Conservation (phyloP, 2,113 vertebrate species). For the Lichenostomus cassidix region DNA sequence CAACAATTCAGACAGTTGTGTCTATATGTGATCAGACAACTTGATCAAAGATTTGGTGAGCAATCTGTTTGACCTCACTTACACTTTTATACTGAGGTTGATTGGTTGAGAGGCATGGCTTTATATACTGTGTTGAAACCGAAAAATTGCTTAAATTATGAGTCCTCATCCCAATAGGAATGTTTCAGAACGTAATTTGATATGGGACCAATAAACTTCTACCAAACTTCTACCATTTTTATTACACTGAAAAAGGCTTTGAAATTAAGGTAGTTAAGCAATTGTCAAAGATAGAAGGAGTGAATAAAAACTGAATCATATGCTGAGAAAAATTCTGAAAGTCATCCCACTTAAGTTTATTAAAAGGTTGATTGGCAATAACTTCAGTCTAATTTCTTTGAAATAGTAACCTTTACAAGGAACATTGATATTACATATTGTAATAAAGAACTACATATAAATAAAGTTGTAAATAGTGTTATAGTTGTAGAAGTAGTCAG, state of each 20-base stretch:
- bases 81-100: constrained; percentile 68
- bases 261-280: constrained; percentile 54
- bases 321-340: constrained; percentile 49
- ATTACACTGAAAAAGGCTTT: constrained; percentile 44
- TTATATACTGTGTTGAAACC: constrained; percentile 66
- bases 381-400: constrained; percentile 65
- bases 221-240: constrained; percentile 43
- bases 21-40: constrained; percentile 42
- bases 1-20: constrained; percentile 59
- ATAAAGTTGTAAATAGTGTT: constrained; percentile 61
- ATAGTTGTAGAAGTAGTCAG: constrained; percentile 42
- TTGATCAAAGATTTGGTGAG: constrained; percentile 65
- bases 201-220: constrained; percentile 62
- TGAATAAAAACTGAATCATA: constrained; percentile 9
- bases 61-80: constrained; percentile 66
- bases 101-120: constrained; percentile 68
- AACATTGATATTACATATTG: constrained; percentile 69
- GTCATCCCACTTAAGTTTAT: constrained; percentile 53
- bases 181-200: constrained; percentile 55
- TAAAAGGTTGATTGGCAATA: constrained; percentile 66
- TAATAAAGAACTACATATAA: constrained; percentile 65
- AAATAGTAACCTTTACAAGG: constrained; percentile 67
- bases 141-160: constrained; percentile 51
- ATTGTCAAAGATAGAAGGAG: constrained; percentile 7
- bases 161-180: constrained; percentile 52